Evolutionary conservation across 2,113 vertebrate genomes (phyloP), one percentile per base, ranked within the genome.

Genomic region (Sigmodon hispidus): DNA sequence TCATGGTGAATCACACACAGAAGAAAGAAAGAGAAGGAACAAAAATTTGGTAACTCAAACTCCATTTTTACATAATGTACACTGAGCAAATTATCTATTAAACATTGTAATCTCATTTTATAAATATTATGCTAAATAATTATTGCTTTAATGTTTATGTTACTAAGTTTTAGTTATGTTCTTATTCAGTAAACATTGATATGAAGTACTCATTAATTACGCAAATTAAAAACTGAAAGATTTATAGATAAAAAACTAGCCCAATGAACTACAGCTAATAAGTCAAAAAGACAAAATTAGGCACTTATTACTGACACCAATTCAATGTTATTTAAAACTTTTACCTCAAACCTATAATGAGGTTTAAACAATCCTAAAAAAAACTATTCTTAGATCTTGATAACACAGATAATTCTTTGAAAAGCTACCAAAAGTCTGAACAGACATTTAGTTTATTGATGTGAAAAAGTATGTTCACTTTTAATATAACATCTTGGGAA

Each of bases 81-180:
- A 90, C n/a, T 63, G 70, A 85, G 43, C 29, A 87, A 63, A 83
- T 4, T 36, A 16, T 65, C 24, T 10, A 94, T 95, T 43, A 73
- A 36, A 52, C 75, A 83, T 19, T 93, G 77, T 26, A 70, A 48
- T 5, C 4, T 10, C 48, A 36, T 93, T 93, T 84, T 63, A 5
- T 83, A 79, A 89, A 36, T 3, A 6, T 5, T 40, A 48, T 1
- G 34, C 43, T 19, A 79, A 73, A 21, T 43, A 90, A 29, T 69
- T 89, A 79, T 94, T 95, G 36, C 88, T 94, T 93, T 67, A 43
- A 63, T 86, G 11, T 96, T 94, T 80, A 85, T 0, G 34, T 90
- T 96, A 19, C 45, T 21, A 87, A 72, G 5, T 77, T 67, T 84
- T 91, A 88, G 79, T 88, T 65, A 10, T 61, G 70, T 63, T 1